Conservation (phyloP, 1,140 invertebrate species). For the Melanaphis sacchari region DNA sequence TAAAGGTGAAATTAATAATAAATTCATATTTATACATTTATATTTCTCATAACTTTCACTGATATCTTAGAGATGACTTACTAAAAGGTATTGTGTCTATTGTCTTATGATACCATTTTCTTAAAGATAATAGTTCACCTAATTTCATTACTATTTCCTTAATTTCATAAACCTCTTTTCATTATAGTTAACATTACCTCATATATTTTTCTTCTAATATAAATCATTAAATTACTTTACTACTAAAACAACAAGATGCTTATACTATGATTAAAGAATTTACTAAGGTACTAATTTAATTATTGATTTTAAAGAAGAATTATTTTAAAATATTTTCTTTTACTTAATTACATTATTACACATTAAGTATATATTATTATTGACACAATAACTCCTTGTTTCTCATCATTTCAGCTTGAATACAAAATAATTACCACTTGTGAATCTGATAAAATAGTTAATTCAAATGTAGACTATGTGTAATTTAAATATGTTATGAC, state of each 20-base stretch:
- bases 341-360: too few relatives aligned
- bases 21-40: not conserved
- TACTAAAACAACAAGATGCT: not conserved
- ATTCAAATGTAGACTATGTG: too few relatives aligned
- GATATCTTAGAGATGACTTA: not conserved
- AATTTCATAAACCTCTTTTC: not conserved
- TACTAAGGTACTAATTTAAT: not conserved
- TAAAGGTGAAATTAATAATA: conserved; percentile 68
- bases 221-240: not conserved
- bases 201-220: not conserved
- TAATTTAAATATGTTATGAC: too few relatives aligned
- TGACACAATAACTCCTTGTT: too few relatives aligned
- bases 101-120: not conserved
- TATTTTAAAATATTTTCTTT: too few relatives aligned
- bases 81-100: not conserved
- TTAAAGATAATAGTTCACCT: not conserved
- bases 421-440: too few relatives aligned
- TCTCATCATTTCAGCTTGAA: too few relatives aligned
- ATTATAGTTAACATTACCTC: not conserved
- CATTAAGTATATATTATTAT: too few relatives aligned
- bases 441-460: too few relatives aligned
- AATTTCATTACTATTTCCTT: not conserved
- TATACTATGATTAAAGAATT: not conserved
- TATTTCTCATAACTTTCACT: not conserved
- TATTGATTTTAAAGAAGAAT: not conserved